phyloP scores from a whole-genome alignment of 2,797 vertebrate genomes.

The Mus caroli region DNA sequence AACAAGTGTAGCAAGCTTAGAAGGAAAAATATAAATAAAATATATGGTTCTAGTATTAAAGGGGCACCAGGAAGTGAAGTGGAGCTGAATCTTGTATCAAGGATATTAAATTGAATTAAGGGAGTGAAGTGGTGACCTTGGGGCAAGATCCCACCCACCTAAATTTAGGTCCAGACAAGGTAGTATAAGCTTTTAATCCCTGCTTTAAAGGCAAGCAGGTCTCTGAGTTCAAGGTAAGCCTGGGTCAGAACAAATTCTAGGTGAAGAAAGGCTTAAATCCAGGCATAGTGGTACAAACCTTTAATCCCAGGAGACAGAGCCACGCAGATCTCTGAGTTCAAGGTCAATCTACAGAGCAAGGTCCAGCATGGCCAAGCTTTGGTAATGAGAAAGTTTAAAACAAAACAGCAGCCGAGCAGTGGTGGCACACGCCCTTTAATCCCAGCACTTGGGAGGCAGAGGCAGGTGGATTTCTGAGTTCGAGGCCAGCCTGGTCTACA shows the following conservation, averaged over 20 bases:
- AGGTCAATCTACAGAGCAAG: not conserved
- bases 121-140: not conserved
- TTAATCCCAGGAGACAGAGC: too few species aligned
- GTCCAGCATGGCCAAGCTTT: not conserved
- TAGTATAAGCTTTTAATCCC: not conserved
- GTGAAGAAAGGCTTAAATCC: too few species aligned
- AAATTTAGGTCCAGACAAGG: not conserved
- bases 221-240: not conserved
- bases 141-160: not conserved
- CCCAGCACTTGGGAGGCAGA: too few species aligned
- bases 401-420: not conserved
- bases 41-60: not conserved
- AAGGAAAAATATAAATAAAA: not conserved
- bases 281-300: too few species aligned
- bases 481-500: too few species aligned
- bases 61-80: not conserved
- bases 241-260: too few species aligned
- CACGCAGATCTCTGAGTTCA: not conserved
- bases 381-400: not conserved
- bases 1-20: not conserved
- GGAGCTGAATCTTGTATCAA: not conserved
- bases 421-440: too few species aligned
- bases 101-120: not conserved
- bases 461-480: too few species aligned
- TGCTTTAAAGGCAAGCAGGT: not conserved